Percentiles rank a stretch among this genome's conserved stretches.
These are phyloP conservation scores for Ephestia elutella DNA, from an alignment of 1,140 invertebrate genomes.

Conservation along the genomic window DNA sequence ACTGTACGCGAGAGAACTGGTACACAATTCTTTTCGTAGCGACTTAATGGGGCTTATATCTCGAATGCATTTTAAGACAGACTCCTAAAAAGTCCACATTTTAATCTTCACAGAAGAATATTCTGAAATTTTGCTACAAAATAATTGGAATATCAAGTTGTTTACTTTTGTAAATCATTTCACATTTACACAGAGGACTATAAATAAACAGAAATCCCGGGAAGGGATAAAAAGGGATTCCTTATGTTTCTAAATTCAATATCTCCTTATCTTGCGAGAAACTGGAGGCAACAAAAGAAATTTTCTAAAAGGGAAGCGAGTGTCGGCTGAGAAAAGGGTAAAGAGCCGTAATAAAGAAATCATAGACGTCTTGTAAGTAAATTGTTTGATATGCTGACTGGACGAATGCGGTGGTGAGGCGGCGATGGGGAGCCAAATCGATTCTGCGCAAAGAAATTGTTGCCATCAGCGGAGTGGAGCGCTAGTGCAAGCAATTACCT, in stretches of 20 bases:
- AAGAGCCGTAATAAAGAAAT: conserved; percentile 56
- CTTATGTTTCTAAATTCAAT: conserved; percentile 63
- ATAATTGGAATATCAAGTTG: conserved; percentile 40
- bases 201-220: conserved; percentile 31
- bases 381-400: conserved; percentile 55
- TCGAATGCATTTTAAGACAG: conserved; percentile 27
- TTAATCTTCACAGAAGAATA: conserved; percentile 45
- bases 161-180: conserved; percentile 33
- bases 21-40: conserved; percentile 40
- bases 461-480: conserved; percentile 24
- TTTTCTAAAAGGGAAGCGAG: conserved; percentile 36
- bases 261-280: conserved; percentile 50
- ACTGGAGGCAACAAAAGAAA: conserved; percentile 36
- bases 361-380: conserved; percentile 54
- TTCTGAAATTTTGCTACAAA: conserved; percentile 32
- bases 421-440: conserved; percentile 36
- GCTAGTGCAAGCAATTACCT: conserved; percentile 44
- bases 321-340: conserved; percentile 44
- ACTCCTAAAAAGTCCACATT: conserved; percentile 37
- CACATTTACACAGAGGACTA: conserved; percentile 19
- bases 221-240: conserved; percentile 49
- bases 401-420: conserved; percentile 17
- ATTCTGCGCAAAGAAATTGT: conserved; percentile 40
- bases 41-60: conserved; percentile 40
- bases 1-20: conserved; percentile 40